phyloP scores from a whole-genome alignment of 2,113 vertebrate genomes.

The Alligator sinensis region DNA sequence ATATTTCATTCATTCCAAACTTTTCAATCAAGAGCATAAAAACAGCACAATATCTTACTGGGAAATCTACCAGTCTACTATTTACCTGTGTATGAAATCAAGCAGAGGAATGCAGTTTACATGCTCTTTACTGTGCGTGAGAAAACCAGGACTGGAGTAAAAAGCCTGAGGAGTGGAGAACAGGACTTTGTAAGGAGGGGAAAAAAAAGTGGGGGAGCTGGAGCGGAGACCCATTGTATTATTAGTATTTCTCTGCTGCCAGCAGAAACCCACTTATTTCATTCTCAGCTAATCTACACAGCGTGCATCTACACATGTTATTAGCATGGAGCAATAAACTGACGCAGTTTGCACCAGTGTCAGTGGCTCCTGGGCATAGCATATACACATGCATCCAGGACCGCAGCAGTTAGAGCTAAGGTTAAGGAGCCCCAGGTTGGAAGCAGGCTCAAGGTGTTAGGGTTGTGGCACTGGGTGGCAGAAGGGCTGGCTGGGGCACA shows the following conservation, averaged over 20 bases:
- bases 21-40: slow-evolving; percentile 44
- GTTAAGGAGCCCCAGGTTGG: no score
- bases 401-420: no score
- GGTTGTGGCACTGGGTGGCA: no score
- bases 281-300: no score
- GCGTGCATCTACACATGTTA: no score
- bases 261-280: not conserved
- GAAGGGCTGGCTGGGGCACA: no score
- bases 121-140: not conserved
- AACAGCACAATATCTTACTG: not conserved
- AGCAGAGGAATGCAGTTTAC: not conserved
- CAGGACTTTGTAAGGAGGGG: not conserved
- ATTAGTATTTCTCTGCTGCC: not conserved
- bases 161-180: not conserved
- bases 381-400: no score
- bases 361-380: no score
- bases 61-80: not conserved
- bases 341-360: no score
- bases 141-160: not conserved
- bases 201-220: not conserved
- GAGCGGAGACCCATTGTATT: not conserved
- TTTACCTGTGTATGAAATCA: slow-evolving; percentile 26
- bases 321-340: no score
- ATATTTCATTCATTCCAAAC: not conserved
- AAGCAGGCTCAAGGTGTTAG: no score